Evolutionary conservation across 2,888 invertebrate genomes (phyloP), one percentile per base, ranked within the genome.

Genomic region (Hipparchia semele): DNA sequence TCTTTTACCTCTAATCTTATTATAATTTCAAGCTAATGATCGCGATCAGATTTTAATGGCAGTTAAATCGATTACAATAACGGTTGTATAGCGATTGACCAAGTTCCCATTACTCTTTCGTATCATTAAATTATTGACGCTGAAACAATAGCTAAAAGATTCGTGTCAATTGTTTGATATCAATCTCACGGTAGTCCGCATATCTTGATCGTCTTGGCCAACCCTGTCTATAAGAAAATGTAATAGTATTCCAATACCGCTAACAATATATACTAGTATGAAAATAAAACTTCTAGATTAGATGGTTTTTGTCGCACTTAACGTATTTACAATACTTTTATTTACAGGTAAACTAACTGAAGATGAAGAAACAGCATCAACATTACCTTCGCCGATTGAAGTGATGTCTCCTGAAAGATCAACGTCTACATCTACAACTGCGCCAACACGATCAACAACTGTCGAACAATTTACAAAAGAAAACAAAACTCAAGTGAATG

Each of bases 261-360:
- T 6, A 23, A 23, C 23, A 23, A 23, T 23, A 23, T 23, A 23
- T 23, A 39, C 39, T 4, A 39, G 39, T 39, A 5, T 39, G 39
- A 39, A 39, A 39, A 4, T 4, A 39, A 1, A 39, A 39, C 39
- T 39, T 39, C 39, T 7, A 1, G 58, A 58, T 3, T 7, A 1
- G 58, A 58, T 3, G 8, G 8, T 58, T 58, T 23, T 6, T 23
- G 23, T 58, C 58, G 13, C 1, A 8, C 23, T 56, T 2, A 13
- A 5, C 7, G 13, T 12, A 4, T 45, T n/a, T 45, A 12, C 7
- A 12, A 12, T 51, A 23, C 10, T 77, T 73, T 77, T 80, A 46
- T 70, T 87, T 85, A 6, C 84, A 93, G 92, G 91, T 83, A 93
- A 92, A 89, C 75, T 90, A 74, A 81, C 84, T 12, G 92, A 92